Evolutionary conservation across 1,140 invertebrate genomes (phyloP), one percentile per base, ranked within the genome.

Genomic region (Drosophila paulistorum): DNA sequence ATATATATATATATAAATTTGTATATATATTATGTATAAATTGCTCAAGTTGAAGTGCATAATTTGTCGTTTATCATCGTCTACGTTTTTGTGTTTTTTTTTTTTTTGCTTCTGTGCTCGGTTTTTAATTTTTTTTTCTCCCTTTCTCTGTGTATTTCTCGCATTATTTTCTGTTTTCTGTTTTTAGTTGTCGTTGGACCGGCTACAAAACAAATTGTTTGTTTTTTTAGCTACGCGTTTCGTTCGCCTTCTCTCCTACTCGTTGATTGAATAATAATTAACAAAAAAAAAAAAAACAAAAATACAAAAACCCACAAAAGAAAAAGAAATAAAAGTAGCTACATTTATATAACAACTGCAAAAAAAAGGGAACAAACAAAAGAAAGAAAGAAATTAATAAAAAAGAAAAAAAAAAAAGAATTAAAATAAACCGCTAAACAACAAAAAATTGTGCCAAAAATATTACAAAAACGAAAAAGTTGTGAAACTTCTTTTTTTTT

Each of bases 261-360:
- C 61, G 59, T 68, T 59, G 68, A 89, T 86, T 87, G 84, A 80
- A 84, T 86, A 86, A 86, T 76, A 86, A 85, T 87, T 76, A 71
- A 86, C 65, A 65, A 72, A 42, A 37, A 68, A 63, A 75, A 86
- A 62, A 74, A 48, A 55, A 23, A 14, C n/a, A n/a, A n/a, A n/a
- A 65, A n/a, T 14, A 33, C 6, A 65, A 14, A 35, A 65, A 26
- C 13, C 20, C 23, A 35, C 14, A 13, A 58, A 9, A 30, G 57
- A 59, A 71, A 58, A n/a, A 35, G 41, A 73, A 20, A 45, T 60
- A 26, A 73, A 76, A 54, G 57, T 35, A 55, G 9, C 37, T 33
- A 23, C 26, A 62, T 37, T 42, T 17, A 45, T n/a, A 64, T 70
- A 70, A 39, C 63, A 70, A 39, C 42, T 39, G 20, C 42, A 26